Percentiles rank a stretch among this genome's conserved stretches.
These are phyloP conservation scores for Drosophila mojavensis DNA, from an alignment of 1,140 invertebrate genomes.

Conservation along the genomic window DNA sequence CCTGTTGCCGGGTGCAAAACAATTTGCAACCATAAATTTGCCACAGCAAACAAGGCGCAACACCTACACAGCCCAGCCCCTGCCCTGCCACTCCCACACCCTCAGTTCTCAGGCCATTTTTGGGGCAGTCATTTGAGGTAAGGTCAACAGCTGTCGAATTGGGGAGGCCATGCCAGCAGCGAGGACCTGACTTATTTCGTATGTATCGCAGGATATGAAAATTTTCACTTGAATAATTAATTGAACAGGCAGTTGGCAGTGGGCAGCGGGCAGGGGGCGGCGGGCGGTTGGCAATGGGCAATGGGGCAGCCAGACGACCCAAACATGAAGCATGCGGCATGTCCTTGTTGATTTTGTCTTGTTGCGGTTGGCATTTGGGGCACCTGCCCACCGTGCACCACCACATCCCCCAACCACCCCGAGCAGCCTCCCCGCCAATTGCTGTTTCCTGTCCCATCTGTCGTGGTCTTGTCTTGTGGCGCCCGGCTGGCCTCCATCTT, in stretches of 20 bases:
- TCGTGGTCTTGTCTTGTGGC: conserved; percentile 44
- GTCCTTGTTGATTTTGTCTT: conserved; percentile 60
- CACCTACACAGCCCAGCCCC: background rate
- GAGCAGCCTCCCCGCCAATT: background rate
- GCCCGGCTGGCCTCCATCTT: conserved; percentile 14
- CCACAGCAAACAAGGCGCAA: conserved; percentile 54
- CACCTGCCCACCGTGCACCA: background rate
- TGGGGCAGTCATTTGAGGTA: conserved; percentile 60
- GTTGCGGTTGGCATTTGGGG: conserved; percentile 59
- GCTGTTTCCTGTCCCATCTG: conserved; percentile 37
- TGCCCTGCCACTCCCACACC: too few species aligned
- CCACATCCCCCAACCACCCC: too few species aligned
- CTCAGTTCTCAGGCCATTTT: conserved; percentile 25
- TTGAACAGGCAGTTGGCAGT: conserved; percentile 60
- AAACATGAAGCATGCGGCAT: conserved; percentile 16
- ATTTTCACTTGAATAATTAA: conserved; percentile 84
- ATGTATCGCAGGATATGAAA: conserved; percentile 76
- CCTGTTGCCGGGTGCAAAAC: conserved; percentile 71
- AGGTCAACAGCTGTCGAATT: conserved; percentile 79
- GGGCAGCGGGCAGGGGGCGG: background rate
- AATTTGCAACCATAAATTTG: conserved; percentile 83
- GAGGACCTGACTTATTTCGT: conserved; percentile 70
- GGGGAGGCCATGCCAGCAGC: conserved; percentile 9
- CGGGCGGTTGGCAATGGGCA: conserved; percentile 22
- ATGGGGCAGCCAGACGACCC: background rate